Conservation (phyloP, 2,113 vertebrate genomes). For the Odocoileus hemionus region DNA sequence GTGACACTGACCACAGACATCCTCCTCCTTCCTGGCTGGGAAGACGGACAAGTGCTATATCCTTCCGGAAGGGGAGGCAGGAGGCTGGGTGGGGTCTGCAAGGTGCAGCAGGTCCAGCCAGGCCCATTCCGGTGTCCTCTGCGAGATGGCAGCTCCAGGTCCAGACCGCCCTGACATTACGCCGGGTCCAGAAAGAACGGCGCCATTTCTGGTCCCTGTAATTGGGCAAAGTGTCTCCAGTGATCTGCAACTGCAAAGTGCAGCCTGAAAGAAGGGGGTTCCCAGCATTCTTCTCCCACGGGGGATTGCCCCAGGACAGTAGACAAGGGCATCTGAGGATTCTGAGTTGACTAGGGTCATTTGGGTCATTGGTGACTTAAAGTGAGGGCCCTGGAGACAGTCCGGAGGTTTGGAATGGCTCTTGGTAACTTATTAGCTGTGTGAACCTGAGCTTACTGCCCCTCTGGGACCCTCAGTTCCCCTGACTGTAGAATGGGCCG, state of each 20-base stretch:
- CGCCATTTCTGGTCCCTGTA: not conserved
- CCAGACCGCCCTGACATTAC: accelerated
- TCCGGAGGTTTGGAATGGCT: not conserved
- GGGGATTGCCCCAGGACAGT: not conserved
- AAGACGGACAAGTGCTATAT: not conserved
- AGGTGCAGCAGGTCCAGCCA: not conserved
- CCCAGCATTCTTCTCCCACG: not conserved
- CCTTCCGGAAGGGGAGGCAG: not conserved
- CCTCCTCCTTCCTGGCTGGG: not conserved
- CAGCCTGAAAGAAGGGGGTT: not conserved
- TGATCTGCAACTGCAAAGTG: not conserved
- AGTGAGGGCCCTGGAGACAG: not conserved
- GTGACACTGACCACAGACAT: not conserved
- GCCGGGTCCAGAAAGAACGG: not conserved
- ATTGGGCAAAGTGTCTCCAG: not conserved
- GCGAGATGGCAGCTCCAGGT: not conserved
- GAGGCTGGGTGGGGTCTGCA: not conserved
- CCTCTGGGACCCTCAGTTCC: not conserved
- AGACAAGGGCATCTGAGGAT: not conserved
- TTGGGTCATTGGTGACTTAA: not conserved
- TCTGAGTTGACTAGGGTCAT: not conserved
- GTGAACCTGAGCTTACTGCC: not conserved
- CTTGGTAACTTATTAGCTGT: not conserved
- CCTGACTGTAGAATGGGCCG: not conserved
- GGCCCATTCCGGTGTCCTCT: not conserved